These are phyloP conservation scores for Pagrus major DNA, from an alignment of 2,113 vertebrate genomes.

Conservation along the genomic window DNA sequence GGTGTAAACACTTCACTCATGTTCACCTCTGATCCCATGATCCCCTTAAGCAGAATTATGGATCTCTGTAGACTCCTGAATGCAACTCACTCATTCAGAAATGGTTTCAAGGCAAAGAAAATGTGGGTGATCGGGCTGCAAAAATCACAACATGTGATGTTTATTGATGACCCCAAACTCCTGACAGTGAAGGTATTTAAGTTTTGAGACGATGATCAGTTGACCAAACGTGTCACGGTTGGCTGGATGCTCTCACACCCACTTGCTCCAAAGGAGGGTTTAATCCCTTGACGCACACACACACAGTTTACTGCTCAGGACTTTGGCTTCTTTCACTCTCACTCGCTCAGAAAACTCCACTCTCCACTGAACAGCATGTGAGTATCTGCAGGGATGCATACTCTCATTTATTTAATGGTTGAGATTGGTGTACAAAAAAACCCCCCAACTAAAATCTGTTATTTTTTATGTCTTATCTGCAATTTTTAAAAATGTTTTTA, in stretches of 20 bases:
- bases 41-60: slow-evolving; percentile 59
- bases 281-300: slow-evolving; percentile 38
- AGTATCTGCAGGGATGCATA: slow-evolving; percentile 62
- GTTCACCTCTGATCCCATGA: slow-evolving; percentile 49
- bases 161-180: neutral
- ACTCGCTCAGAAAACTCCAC: slow-evolving; percentile 52
- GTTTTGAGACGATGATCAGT: slow-evolving; percentile 34
- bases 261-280: slow-evolving; percentile 38
- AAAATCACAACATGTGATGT: slow-evolving; percentile 48
- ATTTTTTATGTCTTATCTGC: neutral
- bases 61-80: slow-evolving; percentile 29
- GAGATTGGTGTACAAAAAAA: neutral
- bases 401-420: neutral
- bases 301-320: slow-evolving; percentile 44
- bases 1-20: neutral
- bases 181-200: neutral
- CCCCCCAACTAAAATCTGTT: neutral
- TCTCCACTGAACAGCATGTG: slow-evolving; percentile 59
- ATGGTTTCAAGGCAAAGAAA: neutral
- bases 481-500: neutral
- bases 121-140: neutral
- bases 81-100: neutral
- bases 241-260: slow-evolving; percentile 69
- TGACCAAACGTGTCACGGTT: slow-evolving; percentile 47
- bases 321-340: slow-evolving; percentile 57